Conservation (phyloP, 2,888 invertebrate genomes). For the Tuta absoluta region DNA sequence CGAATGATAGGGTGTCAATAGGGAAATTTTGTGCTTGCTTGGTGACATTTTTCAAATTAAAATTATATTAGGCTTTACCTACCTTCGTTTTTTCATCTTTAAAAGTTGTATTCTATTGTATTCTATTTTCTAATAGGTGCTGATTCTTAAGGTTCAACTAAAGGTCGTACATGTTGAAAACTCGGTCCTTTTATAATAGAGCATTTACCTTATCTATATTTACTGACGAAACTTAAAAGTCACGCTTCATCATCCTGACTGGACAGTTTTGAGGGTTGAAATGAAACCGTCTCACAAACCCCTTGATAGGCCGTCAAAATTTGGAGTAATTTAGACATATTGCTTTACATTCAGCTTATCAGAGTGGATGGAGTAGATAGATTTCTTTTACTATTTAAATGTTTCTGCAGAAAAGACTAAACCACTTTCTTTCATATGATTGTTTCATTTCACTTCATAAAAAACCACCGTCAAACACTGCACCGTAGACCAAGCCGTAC, state of each 20-base stretch:
- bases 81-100: too few relatives aligned
- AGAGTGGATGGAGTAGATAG: too few relatives aligned
- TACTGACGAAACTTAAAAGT: neutral
- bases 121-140: too few relatives aligned
- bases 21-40: too few relatives aligned
- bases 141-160: neutral
- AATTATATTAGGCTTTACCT: too few relatives aligned
- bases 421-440: neutral
- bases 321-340: neutral
- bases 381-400: too few relatives aligned
- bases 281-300: neutral
- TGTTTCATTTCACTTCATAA: neutral
- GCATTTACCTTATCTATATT: neutral
- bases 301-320: neutral
- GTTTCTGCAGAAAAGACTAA: too few relatives aligned
- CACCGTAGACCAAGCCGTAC: neutral
- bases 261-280: neutral
- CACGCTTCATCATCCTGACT: neutral
- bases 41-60: too few relatives aligned
- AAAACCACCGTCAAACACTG: neutral
- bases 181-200: neutral
- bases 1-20: too few relatives aligned
- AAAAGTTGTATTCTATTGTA: too few relatives aligned
- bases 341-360: too few relatives aligned
- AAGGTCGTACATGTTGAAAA: too few relatives aligned